Base-by-base conservation (phyloP, 2,888 invertebrate genomes). In the Spilosoma lubricipeda region DNA sequence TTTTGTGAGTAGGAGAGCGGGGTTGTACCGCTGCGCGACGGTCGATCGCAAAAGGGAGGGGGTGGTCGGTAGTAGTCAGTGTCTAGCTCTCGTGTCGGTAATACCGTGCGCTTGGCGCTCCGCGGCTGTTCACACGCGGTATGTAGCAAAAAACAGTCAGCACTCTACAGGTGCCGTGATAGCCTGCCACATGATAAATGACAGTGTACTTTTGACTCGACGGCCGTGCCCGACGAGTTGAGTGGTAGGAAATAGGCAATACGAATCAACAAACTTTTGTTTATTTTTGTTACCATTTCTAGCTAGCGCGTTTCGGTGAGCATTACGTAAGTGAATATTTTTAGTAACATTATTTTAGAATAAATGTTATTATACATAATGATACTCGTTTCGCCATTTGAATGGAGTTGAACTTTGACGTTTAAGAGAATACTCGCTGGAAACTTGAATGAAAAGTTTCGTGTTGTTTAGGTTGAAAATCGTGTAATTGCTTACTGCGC, bases 151-250 rank as follows among this genome's bases (percentile, higher is more conserved):
- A 90, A 88, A 87, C 86, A 83, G 77, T 76, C 80, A 85, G 82
- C 85, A 90, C 86, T 90, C 93, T 88, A 93, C 93, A 93, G 93
- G 93, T 93, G 93, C 91, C 87, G 77, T 85, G 81, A 82, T 85
- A 84, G 85, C 87, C 83, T 80, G 82, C 83, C 86, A 82, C 87
- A 91, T 92, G 88, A 91, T 91, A 92, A 90, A 91, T 92, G 87
- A 87, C 88, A 88, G 91, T 92, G 89, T 89, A 90, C 87, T 89
- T 89, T 86, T 86, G 80, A 84, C 78, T 85, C 86, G 82, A 82
- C 84, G 80, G 85, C 86, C 86, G 84, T 82, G 87, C 82, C 85
- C 85, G 83, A 87, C 87, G 83, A 86, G 86, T 89, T 90, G 86
- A 90, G 88, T 87, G 89, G 87, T 90, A 89, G 85, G 88, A 88